These are phyloP conservation scores for Laterallus jamaicensis DNA, from an alignment of 2,113 vertebrate species.

Conservation along the genomic window DNA sequence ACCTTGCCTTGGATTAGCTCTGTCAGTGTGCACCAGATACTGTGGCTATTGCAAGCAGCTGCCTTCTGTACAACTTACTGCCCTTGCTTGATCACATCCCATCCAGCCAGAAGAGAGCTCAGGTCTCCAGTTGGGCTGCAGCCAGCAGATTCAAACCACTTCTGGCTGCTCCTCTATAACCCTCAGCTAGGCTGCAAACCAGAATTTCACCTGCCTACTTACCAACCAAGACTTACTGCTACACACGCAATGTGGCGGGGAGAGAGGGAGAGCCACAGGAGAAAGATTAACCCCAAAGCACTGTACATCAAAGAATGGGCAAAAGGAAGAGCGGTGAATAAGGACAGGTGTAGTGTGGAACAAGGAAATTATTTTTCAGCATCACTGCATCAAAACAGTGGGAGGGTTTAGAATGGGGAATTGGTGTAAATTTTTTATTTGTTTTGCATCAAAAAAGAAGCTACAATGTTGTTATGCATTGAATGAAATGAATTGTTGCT, in stretches of 20 bases:
- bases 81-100: background rate
- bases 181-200: background rate
- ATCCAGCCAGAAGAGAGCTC: background rate
- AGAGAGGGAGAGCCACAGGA: background rate
- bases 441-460: background rate
- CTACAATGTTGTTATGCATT: background rate
- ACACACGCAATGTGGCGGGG: background rate
- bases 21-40: rapidly evolving
- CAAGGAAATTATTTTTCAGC: background rate
- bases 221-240: background rate
- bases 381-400: background rate
- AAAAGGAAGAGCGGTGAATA: background rate
- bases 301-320: background rate
- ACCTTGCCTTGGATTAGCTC: background rate
- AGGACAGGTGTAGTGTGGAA: background rate
- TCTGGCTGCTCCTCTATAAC: background rate
- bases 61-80: background rate
- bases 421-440: background rate
- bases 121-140: background rate
- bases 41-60: background rate
- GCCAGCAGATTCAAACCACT: background rate
- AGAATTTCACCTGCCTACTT: background rate
- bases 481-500: background rate
- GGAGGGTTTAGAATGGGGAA: background rate
- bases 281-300: background rate